Evolutionary conservation across 2,113 vertebrate genomes (phyloP).

Genomic region (Ceyx melanurus): DNA sequence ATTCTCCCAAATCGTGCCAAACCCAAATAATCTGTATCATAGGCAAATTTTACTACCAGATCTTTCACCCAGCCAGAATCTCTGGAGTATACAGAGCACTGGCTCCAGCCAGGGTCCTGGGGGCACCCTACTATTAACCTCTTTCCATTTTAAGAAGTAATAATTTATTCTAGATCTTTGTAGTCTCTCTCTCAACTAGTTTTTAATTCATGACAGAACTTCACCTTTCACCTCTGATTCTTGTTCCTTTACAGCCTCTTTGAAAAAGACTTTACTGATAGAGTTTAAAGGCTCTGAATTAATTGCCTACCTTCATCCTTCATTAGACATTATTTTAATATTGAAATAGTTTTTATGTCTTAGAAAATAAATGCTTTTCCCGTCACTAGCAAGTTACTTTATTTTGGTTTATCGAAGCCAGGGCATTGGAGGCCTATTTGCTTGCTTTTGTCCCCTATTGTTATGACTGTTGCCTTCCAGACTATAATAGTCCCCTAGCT

Average conservation of each 20-base stretch:
- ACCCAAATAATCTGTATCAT: conserved; percentile 19
- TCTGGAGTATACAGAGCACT: neutral
- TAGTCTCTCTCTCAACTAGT: conserved; percentile 1
- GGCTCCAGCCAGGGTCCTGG: conserved; percentile 6
- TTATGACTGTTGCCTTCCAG: neutral
- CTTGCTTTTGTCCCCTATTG: neutral
- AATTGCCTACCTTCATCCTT: neutral
- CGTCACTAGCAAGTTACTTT: neutral
- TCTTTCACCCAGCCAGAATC: neutral
- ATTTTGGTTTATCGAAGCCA: neutral
- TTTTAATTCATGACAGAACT: conserved; percentile 42
- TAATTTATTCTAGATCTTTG: conserved; percentile 28
- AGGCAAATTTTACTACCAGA: conserved; percentile 4
- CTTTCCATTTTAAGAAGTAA: conserved; percentile 26
- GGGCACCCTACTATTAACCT: conserved; percentile 33
- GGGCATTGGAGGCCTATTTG: neutral
- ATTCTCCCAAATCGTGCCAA: conserved; percentile 9
- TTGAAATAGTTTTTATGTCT: neutral
- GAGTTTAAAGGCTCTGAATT: neutral
- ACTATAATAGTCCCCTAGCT: neutral
- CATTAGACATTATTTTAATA: neutral
- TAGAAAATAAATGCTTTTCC: neutral
- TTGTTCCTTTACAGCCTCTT: neutral
- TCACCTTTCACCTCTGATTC: neutral
- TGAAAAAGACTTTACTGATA: conserved; percentile 4